phyloP scores from a whole-genome alignment of 2,888 invertebrate genomes.

The Adela reaumurella region DNA sequence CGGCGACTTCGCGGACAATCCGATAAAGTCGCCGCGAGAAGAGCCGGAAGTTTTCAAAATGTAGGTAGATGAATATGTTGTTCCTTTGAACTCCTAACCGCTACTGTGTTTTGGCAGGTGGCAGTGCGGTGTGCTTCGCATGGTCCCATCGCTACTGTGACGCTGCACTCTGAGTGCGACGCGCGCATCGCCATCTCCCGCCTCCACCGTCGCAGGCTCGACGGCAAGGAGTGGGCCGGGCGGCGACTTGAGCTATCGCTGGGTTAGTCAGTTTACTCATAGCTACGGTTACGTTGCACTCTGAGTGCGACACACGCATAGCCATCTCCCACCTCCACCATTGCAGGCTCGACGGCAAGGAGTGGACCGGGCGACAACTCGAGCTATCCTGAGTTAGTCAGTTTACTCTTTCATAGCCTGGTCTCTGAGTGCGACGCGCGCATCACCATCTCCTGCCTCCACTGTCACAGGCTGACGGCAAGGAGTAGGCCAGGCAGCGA shows the following conservation, averaged over 20 bases:
- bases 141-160: conserved; percentile 64
- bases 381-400: conserved; percentile 63
- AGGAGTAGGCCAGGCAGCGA: conserved; percentile 63
- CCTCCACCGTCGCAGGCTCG: conserved; percentile 78
- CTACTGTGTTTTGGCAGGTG: too few relatives aligned
- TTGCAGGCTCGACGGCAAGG: conserved; percentile 62
- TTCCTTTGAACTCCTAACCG: too few relatives aligned
- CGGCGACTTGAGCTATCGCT: conserved; percentile 76
- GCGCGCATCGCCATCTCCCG: conserved; percentile 75
- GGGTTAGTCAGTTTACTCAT: conserved; percentile 44
- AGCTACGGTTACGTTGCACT: conserved; percentile 68
- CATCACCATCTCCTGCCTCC: conserved; percentile 76
- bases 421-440: conserved; percentile 67
- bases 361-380: conserved; percentile 68
- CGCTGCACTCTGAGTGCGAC: conserved; percentile 67
- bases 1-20: too few relatives aligned
- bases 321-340: conserved; percentile 83
- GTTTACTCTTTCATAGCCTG: conserved; percentile 63
- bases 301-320: conserved; percentile 66
- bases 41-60: too few relatives aligned
- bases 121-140: conserved; percentile 39
- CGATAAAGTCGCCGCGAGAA: too few relatives aligned
- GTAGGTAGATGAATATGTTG: too few relatives aligned
- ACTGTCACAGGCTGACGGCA: conserved; percentile 70
- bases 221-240: conserved; percentile 50